These are phyloP conservation scores for Aporophyla lueneburgensis DNA, from an alignment of 2,888 invertebrate genomes.

Conservation along the genomic window DNA sequence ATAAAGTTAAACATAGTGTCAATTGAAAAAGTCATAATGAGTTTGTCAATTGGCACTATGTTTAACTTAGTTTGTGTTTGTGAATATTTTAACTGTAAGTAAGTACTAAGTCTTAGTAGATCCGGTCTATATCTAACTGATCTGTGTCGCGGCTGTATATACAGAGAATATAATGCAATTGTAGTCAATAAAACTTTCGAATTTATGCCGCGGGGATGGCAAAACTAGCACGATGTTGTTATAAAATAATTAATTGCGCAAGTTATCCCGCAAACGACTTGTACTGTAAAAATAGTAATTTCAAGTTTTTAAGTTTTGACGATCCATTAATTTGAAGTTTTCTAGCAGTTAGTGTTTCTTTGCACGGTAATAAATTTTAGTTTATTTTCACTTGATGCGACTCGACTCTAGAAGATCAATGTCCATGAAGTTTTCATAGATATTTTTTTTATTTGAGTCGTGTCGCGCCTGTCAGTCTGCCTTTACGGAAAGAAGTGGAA, in stretches of 20 bases:
- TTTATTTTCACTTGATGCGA: neutral
- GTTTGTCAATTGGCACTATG: too few species aligned
- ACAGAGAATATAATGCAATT: constrained; percentile 33
- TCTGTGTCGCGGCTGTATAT: constrained; percentile 6
- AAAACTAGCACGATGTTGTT: neutral
- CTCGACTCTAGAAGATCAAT: too few species aligned
- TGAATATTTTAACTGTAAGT: constrained; percentile 37
- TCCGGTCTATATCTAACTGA: constrained; percentile 1
- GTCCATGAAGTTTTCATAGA: too few species aligned
- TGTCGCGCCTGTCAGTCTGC: too few species aligned
- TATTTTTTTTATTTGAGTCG: too few species aligned
- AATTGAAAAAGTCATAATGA: constrained; percentile 40
- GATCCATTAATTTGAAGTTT: neutral
- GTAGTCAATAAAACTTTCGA: constrained; percentile 34
- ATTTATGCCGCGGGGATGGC: neutral
- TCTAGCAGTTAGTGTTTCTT: constrained; percentile 10
- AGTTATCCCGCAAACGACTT: neutral
- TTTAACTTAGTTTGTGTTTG: constrained; percentile 14
- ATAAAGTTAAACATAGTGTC: constrained; percentile 13
- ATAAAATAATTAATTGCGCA: neutral
- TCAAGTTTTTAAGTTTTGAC: neutral
- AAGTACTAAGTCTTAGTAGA: constrained; percentile 33
- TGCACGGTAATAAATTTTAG: neutral
- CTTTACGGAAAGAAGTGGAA: neutral
- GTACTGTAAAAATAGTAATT: neutral